Conservation (phyloP, 2,888 invertebrate genomes). For the Lepidochrysops patricia region DNA sequence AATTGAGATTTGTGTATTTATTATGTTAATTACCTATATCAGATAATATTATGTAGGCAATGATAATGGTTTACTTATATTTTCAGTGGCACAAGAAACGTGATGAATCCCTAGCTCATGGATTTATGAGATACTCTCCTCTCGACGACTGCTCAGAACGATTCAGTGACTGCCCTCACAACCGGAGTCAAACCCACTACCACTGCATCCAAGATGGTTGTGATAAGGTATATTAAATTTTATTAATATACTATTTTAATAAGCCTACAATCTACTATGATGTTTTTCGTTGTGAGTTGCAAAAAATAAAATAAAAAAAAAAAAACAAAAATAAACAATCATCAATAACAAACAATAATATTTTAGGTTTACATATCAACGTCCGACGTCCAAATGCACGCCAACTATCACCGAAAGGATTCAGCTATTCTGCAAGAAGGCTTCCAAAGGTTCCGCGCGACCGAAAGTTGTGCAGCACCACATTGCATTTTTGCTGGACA, state of each 20-base stretch:
- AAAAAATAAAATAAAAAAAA: too few relatives aligned
- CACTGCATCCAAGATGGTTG: slow-evolving; percentile 96
- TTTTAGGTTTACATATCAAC: slow-evolving; percentile 94
- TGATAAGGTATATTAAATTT: slow-evolving; percentile 76
- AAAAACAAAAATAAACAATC: too few relatives aligned
- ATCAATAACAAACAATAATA: too few relatives aligned
- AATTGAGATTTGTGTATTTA: not conserved
- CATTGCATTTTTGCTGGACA: slow-evolving; percentile 95
- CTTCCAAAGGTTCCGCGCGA: slow-evolving; percentile 96
- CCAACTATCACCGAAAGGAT: slow-evolving; percentile 98
- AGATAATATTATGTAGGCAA: too few relatives aligned
- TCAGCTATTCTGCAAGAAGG: slow-evolving; percentile 98
- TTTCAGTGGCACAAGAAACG: slow-evolving; percentile 97
- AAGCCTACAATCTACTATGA: too few relatives aligned
- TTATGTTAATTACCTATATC: too few relatives aligned
- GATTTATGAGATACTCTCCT: slow-evolving; percentile 95
- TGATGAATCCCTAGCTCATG: slow-evolving; percentile 95
- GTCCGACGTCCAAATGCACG: slow-evolving; percentile 99
- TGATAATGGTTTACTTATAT: not conserved
- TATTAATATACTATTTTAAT: not conserved
- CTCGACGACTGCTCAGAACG: slow-evolving; percentile 94
- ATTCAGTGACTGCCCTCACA: slow-evolving; percentile 91
- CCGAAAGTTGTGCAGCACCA: slow-evolving; percentile 94
- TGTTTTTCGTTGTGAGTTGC: too few relatives aligned
- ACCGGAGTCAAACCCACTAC: slow-evolving; percentile 95